Conservation (phyloP, 2,797 vertebrate genomes). For the Coluber constrictor region DNA sequence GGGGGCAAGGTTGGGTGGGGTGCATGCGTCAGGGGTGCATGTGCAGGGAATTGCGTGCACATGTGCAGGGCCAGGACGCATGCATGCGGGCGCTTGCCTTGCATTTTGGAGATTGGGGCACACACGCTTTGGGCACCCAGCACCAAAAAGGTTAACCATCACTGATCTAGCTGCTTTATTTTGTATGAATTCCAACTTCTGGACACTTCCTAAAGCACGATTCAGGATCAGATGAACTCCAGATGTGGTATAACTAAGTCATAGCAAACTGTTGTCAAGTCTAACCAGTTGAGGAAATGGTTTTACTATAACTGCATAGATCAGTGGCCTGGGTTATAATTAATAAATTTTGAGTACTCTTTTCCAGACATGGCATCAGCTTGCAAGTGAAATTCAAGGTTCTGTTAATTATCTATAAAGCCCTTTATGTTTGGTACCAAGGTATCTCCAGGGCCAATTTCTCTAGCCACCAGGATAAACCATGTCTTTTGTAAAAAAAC, state of each 20-base stretch:
- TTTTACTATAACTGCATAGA: background rate
- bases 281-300: background rate
- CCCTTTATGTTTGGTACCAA: background rate
- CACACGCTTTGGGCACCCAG: no score
- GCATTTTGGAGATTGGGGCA: no score
- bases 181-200: background rate
- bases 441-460: background rate
- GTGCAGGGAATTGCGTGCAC: no score
- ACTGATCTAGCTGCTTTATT: background rate
- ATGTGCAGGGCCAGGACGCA: no score
- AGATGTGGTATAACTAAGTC: background rate
- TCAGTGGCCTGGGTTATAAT: background rate
- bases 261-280: background rate
- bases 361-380: background rate
- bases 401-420: background rate
- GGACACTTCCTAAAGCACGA: background rate
- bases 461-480: background rate
- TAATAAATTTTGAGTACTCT: background rate
- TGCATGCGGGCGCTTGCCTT: no score
- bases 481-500: background rate
- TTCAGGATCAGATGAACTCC: background rate
- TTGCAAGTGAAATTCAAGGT: background rate
- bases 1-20: no score
- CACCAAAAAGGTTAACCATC: no score
- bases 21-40: no score